These are phyloP conservation scores for Dryobotodes eremita DNA, from an alignment of 2,888 invertebrate genomes.

Conservation along the genomic window DNA sequence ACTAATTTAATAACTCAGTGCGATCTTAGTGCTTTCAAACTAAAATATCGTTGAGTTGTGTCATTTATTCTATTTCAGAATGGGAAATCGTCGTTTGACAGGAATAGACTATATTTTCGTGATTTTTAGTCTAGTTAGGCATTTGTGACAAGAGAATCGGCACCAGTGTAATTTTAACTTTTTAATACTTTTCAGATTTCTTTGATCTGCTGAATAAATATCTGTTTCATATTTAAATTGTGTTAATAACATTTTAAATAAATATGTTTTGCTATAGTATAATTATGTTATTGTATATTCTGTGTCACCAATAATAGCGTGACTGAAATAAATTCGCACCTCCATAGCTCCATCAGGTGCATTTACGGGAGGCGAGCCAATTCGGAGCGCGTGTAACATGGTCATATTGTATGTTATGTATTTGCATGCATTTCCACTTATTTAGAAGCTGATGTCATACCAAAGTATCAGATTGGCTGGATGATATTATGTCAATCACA, in stretches of 20 bases:
- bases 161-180: too few species aligned
- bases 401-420: conserved; percentile 22
- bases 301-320: conserved; percentile 61
- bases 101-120: too few species aligned
- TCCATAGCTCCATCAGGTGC: conserved; percentile 73
- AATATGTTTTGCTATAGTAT: background rate
- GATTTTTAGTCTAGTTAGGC: too few species aligned
- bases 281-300: conserved; percentile 17
- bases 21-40: too few species aligned
- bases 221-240: background rate
- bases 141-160: too few species aligned
- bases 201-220: conserved; percentile 6
- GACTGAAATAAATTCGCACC: conserved; percentile 78
- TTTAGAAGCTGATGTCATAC: conserved; percentile 7
- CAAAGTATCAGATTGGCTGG: background rate
- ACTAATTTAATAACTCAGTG: too few species aligned
- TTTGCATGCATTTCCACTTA: conserved; percentile 12
- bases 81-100: too few species aligned
- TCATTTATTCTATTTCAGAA: too few species aligned
- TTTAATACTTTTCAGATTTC: background rate
- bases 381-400: conserved; percentile 64
- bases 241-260: background rate
- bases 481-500: background rate
- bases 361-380: conserved; percentile 79
- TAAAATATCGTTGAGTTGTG: too few species aligned